These are phyloP conservation scores for Boulengeromyrus knoepffleri DNA, from an alignment of 2,113 vertebrate species.

Conservation along the genomic window DNA sequence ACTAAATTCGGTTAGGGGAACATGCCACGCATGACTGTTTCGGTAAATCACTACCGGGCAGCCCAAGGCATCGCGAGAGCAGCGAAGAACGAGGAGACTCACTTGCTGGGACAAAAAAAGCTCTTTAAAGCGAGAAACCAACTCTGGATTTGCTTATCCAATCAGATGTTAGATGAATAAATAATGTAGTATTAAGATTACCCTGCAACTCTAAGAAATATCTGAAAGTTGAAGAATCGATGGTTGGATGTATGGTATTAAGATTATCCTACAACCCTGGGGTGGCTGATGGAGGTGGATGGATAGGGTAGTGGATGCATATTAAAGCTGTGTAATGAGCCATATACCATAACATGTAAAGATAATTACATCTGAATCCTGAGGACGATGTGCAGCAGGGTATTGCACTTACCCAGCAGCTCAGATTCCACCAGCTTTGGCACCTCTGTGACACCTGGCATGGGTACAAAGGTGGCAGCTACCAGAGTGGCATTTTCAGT, in stretches of 20 bases:
- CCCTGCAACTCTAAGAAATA: neutral
- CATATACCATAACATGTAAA: neutral
- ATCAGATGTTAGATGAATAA: neutral
- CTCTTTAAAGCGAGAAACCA: no score
- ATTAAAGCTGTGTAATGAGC: neutral
- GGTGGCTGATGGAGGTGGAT: neutral
- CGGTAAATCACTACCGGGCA: no score
- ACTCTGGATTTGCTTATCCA: neutral
- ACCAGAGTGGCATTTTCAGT: conserved; percentile 49
- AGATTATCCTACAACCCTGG: neutral
- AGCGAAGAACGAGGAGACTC: no score
- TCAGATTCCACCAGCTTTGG: conserved; percentile 51
- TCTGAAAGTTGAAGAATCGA: neutral
- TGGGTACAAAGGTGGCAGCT: conserved; percentile 55
- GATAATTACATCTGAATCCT: neutral
- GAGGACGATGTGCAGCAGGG: no score
- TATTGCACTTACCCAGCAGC: conserved; percentile 48
- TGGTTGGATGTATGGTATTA: neutral
- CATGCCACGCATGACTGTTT: no score
- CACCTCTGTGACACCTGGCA: conserved; percentile 53
- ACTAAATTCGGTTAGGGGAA: no score
- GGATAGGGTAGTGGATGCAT: neutral
- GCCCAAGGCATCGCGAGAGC: no score
- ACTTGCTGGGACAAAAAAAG: no score
- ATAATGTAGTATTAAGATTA: neutral